Conservation (phyloP, 2,797 vertebrate species). For the Sciurus carolinensis region DNA sequence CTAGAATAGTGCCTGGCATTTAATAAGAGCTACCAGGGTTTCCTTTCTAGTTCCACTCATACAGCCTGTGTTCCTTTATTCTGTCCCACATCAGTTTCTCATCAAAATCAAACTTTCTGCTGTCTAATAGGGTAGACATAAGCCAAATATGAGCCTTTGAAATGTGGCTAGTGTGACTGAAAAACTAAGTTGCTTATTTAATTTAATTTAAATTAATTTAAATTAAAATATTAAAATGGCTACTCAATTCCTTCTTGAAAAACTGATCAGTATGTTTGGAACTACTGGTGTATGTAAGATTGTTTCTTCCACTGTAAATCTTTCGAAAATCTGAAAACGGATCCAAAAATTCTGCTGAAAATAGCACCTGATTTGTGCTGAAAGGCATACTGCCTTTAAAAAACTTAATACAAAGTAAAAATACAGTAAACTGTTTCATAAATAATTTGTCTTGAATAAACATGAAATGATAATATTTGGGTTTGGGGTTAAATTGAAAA, state of each 20-base stretch:
- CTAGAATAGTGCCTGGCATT: background rate
- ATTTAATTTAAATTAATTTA: background rate
- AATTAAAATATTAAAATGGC: background rate
- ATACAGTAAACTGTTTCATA: background rate
- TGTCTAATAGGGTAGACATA: background rate
- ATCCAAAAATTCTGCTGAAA: background rate
- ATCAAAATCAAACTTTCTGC: background rate
- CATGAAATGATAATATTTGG: background rate
- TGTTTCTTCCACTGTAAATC: constrained; percentile 27
- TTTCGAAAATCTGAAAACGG: constrained; percentile 37
- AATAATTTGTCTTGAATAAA: background rate
- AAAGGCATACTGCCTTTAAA: background rate
- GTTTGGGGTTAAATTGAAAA: background rate
- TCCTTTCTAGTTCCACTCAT: background rate
- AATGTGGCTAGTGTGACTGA: background rate
- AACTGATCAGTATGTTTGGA: background rate
- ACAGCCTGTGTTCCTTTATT: background rate
- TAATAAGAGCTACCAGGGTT: too few relatives aligned
- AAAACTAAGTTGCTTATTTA: background rate
- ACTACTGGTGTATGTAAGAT: background rate
- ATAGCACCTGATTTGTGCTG: background rate
- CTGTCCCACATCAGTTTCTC: background rate
- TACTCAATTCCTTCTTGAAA: background rate
- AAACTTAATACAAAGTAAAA: background rate
- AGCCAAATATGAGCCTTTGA: background rate